Base-by-base conservation (phyloP, 2,113 vertebrate species). In the Tragulus kanchil region DNA sequence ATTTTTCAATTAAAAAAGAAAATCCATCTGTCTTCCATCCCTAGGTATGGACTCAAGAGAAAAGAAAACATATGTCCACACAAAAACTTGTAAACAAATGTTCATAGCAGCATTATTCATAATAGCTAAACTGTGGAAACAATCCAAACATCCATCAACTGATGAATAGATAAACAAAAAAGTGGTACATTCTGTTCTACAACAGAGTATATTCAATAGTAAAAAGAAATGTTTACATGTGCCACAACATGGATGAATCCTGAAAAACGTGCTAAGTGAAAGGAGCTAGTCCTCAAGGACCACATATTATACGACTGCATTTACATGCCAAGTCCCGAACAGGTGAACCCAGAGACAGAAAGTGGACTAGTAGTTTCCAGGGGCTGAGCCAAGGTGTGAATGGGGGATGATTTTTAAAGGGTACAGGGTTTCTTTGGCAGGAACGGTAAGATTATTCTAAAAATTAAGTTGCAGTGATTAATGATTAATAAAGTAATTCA, bases 81-180 rank as follows among this genome's bases (percentile, higher is more conserved):
- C 1, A 61, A 77, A 90, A 64, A 89, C 73, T 79, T 69, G 54
- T 77, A 77, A 79, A 85, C 16, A 79, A 96, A 61, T 48, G 9
- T 50, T 83, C 59, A 71, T 0, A 45, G 54, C n/a, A 71, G 83
- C 36, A 23, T 25, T 52, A 59, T 28, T 88, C 42, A 10, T 9
- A 59, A 59, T 2, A 83, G 61, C 36, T 86, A 84, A 45, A 61
- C 65, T n/a, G 36, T 50, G 50, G 50, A 89, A 85, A 93, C 21
- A 45, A 62, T 77, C 61, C 31, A 64, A 64, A 79, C 52, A 16
- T 54, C 77, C 48, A 64, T 16, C 26, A 95, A 62, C 7, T 58
- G 56, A 65, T 56, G 56, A 94, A 87, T 0, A 2, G 21, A 75
- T 54, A 85, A 84, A 88, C 56, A 85, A 97, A 93, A 93, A 81